phyloP scores from a whole-genome alignment of 1,140 invertebrate genomes.

The Monomorium pharaonis region DNA sequence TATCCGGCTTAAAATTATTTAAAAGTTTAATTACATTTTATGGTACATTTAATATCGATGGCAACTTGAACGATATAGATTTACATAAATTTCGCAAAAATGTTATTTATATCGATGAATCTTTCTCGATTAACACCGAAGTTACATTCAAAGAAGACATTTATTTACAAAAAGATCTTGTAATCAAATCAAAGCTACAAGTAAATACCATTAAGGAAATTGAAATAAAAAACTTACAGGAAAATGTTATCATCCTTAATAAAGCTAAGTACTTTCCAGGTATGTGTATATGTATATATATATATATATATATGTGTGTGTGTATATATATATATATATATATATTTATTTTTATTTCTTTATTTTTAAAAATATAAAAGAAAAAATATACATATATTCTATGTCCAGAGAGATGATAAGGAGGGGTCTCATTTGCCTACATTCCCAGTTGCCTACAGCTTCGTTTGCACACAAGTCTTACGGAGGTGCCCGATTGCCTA shows the following conservation, averaged over 20 bases:
- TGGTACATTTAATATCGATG: constrained; percentile 51
- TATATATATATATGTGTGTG: not conserved
- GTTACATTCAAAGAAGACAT: constrained; percentile 70
- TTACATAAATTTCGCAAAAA: constrained; percentile 70
- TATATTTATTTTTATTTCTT: no score
- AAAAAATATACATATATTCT: no score
- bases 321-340: not conserved
- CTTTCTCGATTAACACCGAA: constrained; percentile 56
- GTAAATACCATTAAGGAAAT: constrained; percentile 64
- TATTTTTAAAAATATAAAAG: no score
- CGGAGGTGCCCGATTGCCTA: no score
- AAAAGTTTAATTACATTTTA: constrained; percentile 64
- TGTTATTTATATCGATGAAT: constrained; percentile 70
- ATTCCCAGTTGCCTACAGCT: no score
- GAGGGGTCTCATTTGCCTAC: no score
- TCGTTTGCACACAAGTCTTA: no score
- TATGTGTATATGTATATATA: constrained; percentile 25
- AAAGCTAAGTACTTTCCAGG: constrained; percentile 60
- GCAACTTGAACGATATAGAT: constrained; percentile 72
- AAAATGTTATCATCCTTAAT: constrained; percentile 62
- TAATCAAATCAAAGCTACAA: constrained; percentile 60
- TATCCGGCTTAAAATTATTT: constrained; percentile 74
- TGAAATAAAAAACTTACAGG: constrained; percentile 66
- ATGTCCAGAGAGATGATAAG: not conserved
- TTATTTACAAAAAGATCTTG: constrained; percentile 53